Evolutionary conservation across 1,140 invertebrate genomes (phyloP).

Genomic region (Meloidogyne exigua): DNA sequence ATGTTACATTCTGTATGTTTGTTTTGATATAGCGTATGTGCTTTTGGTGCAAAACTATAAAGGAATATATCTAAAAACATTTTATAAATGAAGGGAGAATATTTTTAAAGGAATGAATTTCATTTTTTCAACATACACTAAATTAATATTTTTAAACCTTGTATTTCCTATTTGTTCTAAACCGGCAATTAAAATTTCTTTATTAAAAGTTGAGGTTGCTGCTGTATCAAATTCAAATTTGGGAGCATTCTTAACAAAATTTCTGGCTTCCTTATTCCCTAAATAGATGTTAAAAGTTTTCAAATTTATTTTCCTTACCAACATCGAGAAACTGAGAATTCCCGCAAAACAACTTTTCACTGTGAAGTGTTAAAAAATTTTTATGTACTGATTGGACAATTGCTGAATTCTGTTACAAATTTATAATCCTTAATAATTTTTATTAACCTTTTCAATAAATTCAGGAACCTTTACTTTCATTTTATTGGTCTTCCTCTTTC

Average conservation of each 20-base stretch:
- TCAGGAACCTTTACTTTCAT: neutral
- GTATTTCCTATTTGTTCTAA: neutral
- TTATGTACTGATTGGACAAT: conserved; percentile 3
- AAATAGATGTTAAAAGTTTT: neutral
- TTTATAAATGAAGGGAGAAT: too few species aligned
- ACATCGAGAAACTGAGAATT: neutral
- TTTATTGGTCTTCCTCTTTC: neutral
- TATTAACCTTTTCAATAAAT: conserved; percentile 15
- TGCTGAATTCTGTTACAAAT: neutral
- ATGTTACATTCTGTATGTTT: neutral
- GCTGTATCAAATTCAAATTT: neutral
- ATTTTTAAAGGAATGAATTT: too few species aligned
- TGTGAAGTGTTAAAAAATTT: neutral
- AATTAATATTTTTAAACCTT: neutral
- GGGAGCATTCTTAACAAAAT: neutral
- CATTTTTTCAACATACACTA: too few species aligned
- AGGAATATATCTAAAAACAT: too few species aligned
- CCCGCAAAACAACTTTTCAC: neutral
- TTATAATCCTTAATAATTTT: neutral
- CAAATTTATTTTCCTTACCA: neutral
- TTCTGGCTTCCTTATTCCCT: neutral
- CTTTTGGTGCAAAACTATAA: neutral
- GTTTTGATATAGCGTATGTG: neutral
- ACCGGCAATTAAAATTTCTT: neutral
- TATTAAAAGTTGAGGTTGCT: neutral